A percentile compares a stretch with the other conserved stretches of the same genome.
These are phyloP conservation scores for Pterocles gutturalis DNA, from an alignment of 2,113 vertebrate species.

Conservation along the genomic window DNA sequence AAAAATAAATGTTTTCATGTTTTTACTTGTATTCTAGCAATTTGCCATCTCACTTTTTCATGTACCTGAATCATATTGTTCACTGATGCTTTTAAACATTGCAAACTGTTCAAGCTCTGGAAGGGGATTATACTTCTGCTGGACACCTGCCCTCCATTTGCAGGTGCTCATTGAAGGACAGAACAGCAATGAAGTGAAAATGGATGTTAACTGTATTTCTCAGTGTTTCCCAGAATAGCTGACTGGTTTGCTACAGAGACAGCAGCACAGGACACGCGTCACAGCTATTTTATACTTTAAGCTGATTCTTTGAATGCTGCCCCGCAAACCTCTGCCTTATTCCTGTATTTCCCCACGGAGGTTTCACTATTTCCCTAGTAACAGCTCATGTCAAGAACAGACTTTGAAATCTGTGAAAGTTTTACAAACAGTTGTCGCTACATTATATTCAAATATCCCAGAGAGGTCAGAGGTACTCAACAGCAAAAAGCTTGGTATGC, in stretches of 20 bases:
- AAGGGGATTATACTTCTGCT: neutral
- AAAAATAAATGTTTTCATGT: neutral
- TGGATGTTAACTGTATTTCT: neutral
- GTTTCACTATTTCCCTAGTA: neutral
- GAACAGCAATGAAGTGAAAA: neutral
- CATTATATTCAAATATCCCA: neutral
- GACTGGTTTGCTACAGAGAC: neutral
- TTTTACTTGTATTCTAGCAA: neutral
- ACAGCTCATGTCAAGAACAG: neutral
- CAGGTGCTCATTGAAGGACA: neutral
- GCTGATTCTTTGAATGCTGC: neutral
- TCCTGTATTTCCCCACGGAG: neutral
- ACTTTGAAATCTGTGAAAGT: neutral
- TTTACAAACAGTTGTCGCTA: neutral
- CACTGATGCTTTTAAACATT: neutral
- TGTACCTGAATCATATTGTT: neutral
- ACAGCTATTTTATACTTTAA: neutral
- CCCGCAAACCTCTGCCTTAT: neutral
- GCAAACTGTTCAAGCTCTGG: neutral
- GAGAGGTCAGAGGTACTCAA: neutral
- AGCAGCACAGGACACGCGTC: neutral
- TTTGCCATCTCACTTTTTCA: neutral
- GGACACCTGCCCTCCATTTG: neutral
- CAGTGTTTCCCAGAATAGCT: neutral
- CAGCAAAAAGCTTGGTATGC: accelerated